Evolutionary conservation across 2,888 invertebrate genomes (phyloP), one percentile per base, ranked within the genome.

Genomic region (Aporophyla nigra): DNA sequence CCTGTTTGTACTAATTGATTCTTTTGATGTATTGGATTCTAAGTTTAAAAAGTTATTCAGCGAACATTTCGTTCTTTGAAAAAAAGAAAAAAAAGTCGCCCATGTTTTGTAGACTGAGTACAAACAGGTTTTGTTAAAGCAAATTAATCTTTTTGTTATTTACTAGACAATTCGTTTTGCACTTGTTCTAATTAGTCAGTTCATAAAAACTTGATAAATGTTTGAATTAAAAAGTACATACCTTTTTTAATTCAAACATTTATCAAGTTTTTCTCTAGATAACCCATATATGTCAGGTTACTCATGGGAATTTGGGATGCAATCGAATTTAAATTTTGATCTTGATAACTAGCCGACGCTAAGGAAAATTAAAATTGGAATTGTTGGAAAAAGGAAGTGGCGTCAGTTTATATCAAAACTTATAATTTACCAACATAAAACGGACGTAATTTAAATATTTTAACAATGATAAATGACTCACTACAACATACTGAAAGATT

Each of bases 1-100:
- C 77, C 76, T 78, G 80, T 80, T 80, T 70, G 54, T 82, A 74
- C 79, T 88, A 89, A 88, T 88, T 89, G 89, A 89, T 89, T 83
- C 82, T 74, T 88, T 89, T 88, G 89, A 88, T 88, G 85, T 89
- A 78, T 83, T 24, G 76, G 19, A 78, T 72, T 76, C 84, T 87
- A 82, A 86, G 87, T 88, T 76, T 49, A 69, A 69, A 70, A 76
- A 69, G 40, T 76, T 67, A 70, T 84, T 80, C 71, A 54, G 59
- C 71, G 69, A 71, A 71, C 61, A 61, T 73, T 74, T 46, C 68
- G 71, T 59, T 49, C 24, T 5, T 56, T 71, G 24, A 33, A 46
- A 33, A 74, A 67, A 61, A 27, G 56, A 19, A 59, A 1, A 40
- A 61, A 56, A 54, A 40, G 10, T 56, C 33, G 56, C 56, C 76